These are phyloP conservation scores for Myzus persicae DNA, from an alignment of 1,140 invertebrate species.

Conservation along the genomic window DNA sequence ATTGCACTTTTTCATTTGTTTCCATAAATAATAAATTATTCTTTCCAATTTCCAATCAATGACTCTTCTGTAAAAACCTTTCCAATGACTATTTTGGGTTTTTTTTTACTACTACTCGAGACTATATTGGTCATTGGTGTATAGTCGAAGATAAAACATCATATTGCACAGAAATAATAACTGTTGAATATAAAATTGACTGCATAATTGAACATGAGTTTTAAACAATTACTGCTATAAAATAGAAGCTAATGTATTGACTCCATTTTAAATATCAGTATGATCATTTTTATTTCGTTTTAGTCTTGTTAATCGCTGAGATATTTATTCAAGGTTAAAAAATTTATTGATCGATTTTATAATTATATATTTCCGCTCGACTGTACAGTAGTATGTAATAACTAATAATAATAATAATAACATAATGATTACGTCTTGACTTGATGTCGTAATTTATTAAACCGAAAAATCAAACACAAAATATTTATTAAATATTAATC, in stretches of 20 bases:
- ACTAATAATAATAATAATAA: neutral
- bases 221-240: neutral
- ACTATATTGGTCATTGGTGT: neutral
- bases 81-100: neutral
- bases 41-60: neutral
- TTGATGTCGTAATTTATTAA: neutral
- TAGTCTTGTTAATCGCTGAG: neutral
- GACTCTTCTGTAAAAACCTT: neutral
- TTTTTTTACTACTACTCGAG: neutral
- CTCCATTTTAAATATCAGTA: neutral
- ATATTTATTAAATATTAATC: neutral
- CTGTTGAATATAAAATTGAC: neutral
- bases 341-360: neutral
- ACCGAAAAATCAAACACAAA: neutral
- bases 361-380: neutral
- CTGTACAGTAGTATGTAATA: neutral
- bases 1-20: conserved; percentile 4
- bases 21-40: neutral
- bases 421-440: neutral
- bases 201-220: neutral
- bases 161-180: neutral
- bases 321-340: neutral
- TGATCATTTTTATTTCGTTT: neutral
- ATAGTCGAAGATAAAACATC: neutral
- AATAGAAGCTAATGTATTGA: neutral